These are phyloP conservation scores for Ophion obscuratus DNA, from an alignment of 2,888 invertebrate species.

Conservation along the genomic window DNA sequence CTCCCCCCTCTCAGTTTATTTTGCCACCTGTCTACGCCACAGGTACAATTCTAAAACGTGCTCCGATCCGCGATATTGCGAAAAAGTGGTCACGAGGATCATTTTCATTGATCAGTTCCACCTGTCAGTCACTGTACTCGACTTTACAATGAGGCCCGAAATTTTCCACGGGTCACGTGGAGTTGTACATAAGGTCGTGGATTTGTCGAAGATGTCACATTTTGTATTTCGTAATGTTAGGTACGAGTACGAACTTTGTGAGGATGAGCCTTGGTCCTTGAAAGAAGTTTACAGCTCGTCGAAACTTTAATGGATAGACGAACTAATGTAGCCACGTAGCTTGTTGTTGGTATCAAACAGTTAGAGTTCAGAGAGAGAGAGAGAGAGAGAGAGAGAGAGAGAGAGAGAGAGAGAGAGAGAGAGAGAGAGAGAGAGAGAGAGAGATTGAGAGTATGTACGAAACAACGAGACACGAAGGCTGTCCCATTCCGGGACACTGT, in stretches of 20 bases:
- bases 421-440: background rate
- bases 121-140: background rate
- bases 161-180: no score
- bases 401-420: slow-evolving; percentile 24
- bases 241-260: slow-evolving; percentile 5
- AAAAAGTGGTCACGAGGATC: background rate
- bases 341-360: background rate
- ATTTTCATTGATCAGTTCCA: slow-evolving; percentile 1
- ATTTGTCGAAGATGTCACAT: no score
- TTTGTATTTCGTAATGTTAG: background rate
- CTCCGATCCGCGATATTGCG: background rate
- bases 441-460: background rate
- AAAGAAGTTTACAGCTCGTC: slow-evolving; percentile 18
- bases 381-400: slow-evolving; percentile 28
- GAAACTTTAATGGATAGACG: slow-evolving; percentile 27
- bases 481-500: slow-evolving; percentile 42
- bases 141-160: no score
- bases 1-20: background rate
- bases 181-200: no score
- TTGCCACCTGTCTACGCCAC: slow-evolving; percentile 3
- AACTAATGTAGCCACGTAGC: slow-evolving; percentile 3
- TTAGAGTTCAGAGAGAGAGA: background rate
- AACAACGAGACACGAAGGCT: slow-evolving; percentile 41
- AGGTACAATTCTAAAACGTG: background rate
- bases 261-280: background rate